Percentiles rank a stretch among this genome's conserved stretches.
Conservation (phyloP, 2,113 vertebrate genomes). For the Myxocyprinus asiaticus region DNA sequence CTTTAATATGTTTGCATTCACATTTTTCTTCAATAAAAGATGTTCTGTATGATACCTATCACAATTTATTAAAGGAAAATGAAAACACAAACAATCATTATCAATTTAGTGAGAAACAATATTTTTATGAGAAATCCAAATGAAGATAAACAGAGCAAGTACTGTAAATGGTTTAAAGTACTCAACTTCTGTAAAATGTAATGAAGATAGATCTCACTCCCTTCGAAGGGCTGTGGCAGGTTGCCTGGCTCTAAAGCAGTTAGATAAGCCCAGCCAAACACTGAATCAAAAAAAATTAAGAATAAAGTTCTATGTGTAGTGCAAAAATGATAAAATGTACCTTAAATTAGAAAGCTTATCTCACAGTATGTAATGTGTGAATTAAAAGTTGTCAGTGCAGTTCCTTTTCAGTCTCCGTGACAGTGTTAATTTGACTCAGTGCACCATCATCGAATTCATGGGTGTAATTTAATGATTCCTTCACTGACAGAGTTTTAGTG, state of each 20-base stretch:
- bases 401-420: no score
- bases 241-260: conserved; percentile 28
- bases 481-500: conserved; percentile 22
- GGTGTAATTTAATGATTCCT: background rate
- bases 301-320: no score
- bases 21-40: background rate
- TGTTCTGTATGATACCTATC: background rate
- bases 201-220: background rate
- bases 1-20: background rate
- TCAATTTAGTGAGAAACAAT: background rate
- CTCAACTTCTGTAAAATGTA: conserved; percentile 2
- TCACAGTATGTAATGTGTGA: no score
- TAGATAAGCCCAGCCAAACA: conserved; percentile 24
- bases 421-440: background rate
- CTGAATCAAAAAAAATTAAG: no score
- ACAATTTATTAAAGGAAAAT: no score
- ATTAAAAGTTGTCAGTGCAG: no score
- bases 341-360: no score
- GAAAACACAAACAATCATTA: background rate
- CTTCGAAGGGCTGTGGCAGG: conserved; percentile 8
- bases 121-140: background rate
- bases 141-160: background rate
- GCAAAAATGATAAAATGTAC: no score
- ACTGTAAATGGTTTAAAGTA: no score
- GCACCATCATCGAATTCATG: background rate